Conservation (phyloP, 2,888 invertebrate genomes). For the Alsophila aescularia region DNA sequence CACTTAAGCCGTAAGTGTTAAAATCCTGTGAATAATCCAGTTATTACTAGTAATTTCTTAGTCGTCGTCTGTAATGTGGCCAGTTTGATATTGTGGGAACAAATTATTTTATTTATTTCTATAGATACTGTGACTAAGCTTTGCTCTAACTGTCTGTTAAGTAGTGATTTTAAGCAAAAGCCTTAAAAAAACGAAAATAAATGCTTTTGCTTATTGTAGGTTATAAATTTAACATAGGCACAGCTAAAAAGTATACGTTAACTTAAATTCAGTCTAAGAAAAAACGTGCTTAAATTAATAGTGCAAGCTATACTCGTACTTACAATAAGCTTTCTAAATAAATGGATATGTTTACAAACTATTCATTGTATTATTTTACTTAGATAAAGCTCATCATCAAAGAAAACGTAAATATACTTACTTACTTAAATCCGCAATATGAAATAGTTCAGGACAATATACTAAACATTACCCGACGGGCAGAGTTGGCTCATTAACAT, state of each 20-base stretch:
- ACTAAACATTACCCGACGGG: constrained; percentile 13
- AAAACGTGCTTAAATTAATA: too few relatives aligned
- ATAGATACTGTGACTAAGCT: background rate
- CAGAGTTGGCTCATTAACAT: constrained; percentile 55
- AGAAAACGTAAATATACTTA: background rate
- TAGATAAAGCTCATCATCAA: too few relatives aligned
- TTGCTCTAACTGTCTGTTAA: background rate
- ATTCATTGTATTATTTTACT: too few relatives aligned
- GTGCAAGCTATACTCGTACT: too few relatives aligned
- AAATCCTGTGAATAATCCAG: constrained; percentile 40
- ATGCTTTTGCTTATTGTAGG: too few relatives aligned
- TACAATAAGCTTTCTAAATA: too few relatives aligned
- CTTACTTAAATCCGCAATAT: background rate
- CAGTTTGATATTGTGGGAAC: constrained; percentile 39
- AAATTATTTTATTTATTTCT: constrained; percentile 11
- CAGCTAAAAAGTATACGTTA: too few relatives aligned
- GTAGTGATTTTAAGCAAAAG: too few relatives aligned
- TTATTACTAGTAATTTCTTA: constrained; percentile 51
- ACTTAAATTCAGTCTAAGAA: too few relatives aligned
- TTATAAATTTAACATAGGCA: too few relatives aligned
- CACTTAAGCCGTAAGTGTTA: constrained; percentile 36
- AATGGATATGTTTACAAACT: too few relatives aligned
- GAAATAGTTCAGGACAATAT: constrained; percentile 18
- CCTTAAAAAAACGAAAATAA: too few relatives aligned
- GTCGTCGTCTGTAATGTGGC: constrained; percentile 32